These are phyloP conservation scores for Myiozetetes cayanensis DNA, from an alignment of 2,113 vertebrate genomes.

Conservation along the genomic window DNA sequence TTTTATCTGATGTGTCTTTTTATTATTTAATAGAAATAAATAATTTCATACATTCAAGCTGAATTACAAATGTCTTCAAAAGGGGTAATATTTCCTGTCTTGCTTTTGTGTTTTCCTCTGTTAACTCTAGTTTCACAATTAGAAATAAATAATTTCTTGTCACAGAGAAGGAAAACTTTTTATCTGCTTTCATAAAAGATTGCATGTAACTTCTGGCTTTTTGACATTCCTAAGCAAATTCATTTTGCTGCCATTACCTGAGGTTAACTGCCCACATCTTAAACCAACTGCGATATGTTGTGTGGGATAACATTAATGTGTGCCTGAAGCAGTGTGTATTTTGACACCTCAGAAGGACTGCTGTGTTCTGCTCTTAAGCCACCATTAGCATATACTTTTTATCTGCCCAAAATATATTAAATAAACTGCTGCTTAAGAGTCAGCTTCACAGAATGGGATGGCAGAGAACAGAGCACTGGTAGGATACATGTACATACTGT, in stretches of 20 bases:
- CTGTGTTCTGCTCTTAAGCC: background rate
- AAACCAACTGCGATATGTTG: background rate
- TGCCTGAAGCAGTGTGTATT: background rate
- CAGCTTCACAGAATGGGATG: background rate
- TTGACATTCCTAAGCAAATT: background rate
- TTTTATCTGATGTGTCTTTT: background rate
- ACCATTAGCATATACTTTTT: background rate
- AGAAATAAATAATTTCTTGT: background rate
- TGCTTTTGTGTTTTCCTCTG: background rate
- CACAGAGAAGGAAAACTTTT: background rate
- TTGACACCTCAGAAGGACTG: background rate
- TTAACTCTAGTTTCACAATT: background rate
- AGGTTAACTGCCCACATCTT: background rate
- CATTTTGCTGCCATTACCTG: background rate
- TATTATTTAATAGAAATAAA: background rate
- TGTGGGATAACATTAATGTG: background rate
- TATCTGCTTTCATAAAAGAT: background rate
- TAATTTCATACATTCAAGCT: background rate
- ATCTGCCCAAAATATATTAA: background rate
- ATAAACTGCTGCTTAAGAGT: background rate
- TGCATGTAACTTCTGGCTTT: background rate
- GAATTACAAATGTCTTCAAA: background rate
- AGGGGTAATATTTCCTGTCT: background rate
- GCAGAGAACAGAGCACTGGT: background rate
- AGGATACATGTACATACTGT: background rate